Base-by-base conservation (phyloP, 2,888 invertebrate species). In the Aradus depressus region DNA sequence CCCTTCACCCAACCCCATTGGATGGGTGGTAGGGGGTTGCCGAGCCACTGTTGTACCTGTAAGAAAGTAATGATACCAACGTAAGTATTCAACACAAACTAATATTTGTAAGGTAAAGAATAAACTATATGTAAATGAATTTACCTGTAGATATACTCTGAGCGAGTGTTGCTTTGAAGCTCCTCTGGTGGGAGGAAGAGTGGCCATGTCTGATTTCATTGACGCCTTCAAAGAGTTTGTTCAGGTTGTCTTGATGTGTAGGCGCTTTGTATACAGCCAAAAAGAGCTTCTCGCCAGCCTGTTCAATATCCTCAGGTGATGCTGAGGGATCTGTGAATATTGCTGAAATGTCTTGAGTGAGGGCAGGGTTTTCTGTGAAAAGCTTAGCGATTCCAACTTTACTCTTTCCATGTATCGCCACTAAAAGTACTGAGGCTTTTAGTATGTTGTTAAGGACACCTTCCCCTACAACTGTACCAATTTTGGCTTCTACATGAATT, bases 281-380 rank as follows among this genome's bases (percentile, higher is more conserved):
- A 43, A 25, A 23, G 12, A 43, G 14, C 22, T 42, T 42, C 10
- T 23, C 10, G 22, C 22, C 43, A 26, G 44, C 44, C 44, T 26
- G 44, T 43, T 43, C 44, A 43, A 43, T 43, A 25, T 43, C 44
- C 44, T 43, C 44, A 26, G 26, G 26, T 43, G 44, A 26, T 43
- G 32, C 3, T 32, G 32, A 32, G 28, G 44, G 44, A 43, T 43
- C n/a, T 2, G 5, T 43, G 6, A 25, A 43, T 23, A 16, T 43
- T 25, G 44, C 6, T 14, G 44, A 23, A n/a, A 43, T 26, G n/a
- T 43, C 44, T 26, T 12, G n/a, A 2, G 14, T 43, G 14, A 43
- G 26, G 26, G 14, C 28, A 6, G 28, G 10, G 28, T n/a, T n/a
- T n/a, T n/a, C n/a, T n/a, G n/a, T n/a, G n/a, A n/a, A n/a, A n/a